Percentiles rank a stretch among this genome's conserved stretches.
Conservation (phyloP, 2,113 vertebrate species). For the Ptilorrhoa leucosticta region DNA sequence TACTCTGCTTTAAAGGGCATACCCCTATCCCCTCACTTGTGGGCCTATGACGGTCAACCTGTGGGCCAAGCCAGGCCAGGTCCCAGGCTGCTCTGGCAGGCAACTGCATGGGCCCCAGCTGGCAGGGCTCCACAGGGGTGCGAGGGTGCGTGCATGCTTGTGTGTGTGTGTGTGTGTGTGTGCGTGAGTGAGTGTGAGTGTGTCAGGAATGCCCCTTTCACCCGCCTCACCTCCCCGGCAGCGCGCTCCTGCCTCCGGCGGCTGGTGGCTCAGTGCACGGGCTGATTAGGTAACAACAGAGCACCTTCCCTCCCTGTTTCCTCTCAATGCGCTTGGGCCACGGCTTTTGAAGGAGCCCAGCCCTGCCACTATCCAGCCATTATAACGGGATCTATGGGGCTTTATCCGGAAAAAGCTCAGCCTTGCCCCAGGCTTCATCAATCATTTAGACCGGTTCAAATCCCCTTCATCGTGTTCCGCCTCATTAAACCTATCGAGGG, state of each 20-base stretch:
- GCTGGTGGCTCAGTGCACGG: slow-evolving; percentile 93
- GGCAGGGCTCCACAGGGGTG: not conserved
- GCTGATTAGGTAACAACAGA: slow-evolving; percentile 97
- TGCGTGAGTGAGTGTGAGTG: not conserved
- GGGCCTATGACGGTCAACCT: not conserved
- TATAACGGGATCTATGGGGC: slow-evolving; percentile 91
- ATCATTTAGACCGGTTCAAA: slow-evolving; percentile 92
- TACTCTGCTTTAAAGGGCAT: not conserved
- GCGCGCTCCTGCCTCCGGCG: slow-evolving; percentile 80
- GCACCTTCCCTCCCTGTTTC: slow-evolving; percentile 86
- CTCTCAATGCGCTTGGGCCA: slow-evolving; percentile 77
- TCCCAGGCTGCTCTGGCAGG: not conserved
- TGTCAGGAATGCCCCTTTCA: slow-evolving; percentile 68
- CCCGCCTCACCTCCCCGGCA: slow-evolving; percentile 77
- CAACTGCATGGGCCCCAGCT: not conserved
- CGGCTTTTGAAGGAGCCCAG: slow-evolving; percentile 87
- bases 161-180: not conserved
- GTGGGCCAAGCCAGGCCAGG: not conserved
- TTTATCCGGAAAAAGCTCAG: slow-evolving; percentile 90
- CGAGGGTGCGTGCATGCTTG: not conserved
- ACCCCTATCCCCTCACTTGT: fast-evolving
- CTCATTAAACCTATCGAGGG: slow-evolving; percentile 89
- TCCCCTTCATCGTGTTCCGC: slow-evolving; percentile 86
- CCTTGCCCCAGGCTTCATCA: slow-evolving; percentile 97
- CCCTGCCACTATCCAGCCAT: slow-evolving; percentile 90